These are phyloP conservation scores for Peromyscus eremicus DNA, from an alignment of 2,797 vertebrate species.

Conservation along the genomic window DNA sequence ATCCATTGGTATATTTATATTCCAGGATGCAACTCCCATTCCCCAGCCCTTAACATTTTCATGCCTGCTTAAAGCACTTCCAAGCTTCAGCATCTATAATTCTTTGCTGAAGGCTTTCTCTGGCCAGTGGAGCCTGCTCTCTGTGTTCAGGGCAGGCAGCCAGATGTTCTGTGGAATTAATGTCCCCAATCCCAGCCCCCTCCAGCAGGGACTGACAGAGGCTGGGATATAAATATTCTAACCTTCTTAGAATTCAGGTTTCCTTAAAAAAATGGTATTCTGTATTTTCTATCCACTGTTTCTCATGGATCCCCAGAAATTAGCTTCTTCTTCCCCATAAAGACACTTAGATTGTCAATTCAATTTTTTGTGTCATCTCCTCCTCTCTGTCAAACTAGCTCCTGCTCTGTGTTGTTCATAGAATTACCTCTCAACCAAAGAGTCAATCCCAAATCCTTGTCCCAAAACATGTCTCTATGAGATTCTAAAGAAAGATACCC, in stretches of 20 bases:
- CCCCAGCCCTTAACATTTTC: background rate
- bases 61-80: background rate
- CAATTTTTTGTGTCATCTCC: background rate
- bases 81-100: background rate
- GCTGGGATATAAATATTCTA: background rate
- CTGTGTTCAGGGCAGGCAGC: background rate
- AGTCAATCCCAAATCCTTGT: background rate
- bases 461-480: background rate
- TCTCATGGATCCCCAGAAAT: background rate
- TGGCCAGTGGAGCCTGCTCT: background rate
- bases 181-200: background rate
- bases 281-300: background rate
- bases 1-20: background rate
- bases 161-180: background rate
- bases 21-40: background rate
- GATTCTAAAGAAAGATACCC: background rate
- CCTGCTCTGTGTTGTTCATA: background rate
- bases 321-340: background rate
- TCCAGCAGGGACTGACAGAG: background rate
- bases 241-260: background rate
- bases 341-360: background rate
- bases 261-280: background rate
- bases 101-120: background rate
- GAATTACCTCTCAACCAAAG: background rate
- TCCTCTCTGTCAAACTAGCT: background rate